A percentile compares a stretch with the other conserved stretches of the same genome.
Evolutionary conservation across 1,140 invertebrate genomes (phyloP).

Genomic region (Dinoponera quadriceps): DNA sequence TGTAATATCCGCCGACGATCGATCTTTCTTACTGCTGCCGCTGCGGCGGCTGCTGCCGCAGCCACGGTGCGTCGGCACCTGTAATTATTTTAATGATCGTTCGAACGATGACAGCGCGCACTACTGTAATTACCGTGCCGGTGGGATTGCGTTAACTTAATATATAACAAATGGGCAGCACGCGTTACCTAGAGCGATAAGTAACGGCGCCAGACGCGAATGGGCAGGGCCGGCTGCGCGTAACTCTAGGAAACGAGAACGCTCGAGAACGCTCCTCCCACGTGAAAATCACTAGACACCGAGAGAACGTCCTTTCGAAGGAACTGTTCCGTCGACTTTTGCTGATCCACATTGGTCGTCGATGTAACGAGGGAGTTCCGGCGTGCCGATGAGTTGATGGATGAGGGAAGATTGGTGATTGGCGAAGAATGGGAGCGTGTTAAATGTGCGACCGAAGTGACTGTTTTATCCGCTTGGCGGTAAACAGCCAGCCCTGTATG

Average conservation of each 20-base stretch:
- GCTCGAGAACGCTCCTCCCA: no score
- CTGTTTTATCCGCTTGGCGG: no score
- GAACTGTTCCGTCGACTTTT: no score
- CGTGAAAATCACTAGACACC: no score
- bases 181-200: slow-evolving; percentile 30
- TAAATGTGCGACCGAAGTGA: no score
- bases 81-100: slow-evolving; percentile 46
- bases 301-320: no score
- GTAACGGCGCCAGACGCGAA: slow-evolving; percentile 13
- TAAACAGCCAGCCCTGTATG: no score
- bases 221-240: neutral
- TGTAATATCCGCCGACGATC: slow-evolving; percentile 32
- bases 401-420: no score
- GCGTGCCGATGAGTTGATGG: no score
- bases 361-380: no score
- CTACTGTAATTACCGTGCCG: slow-evolving; percentile 35
- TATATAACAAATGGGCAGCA: slow-evolving; percentile 45
- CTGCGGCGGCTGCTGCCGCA: neutral
- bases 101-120: slow-evolving; percentile 41
- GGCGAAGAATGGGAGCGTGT: no score
- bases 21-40: slow-evolving; percentile 24
- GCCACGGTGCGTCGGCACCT: neutral
- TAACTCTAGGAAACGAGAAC: neutral
- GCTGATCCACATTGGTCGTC: no score
- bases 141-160: slow-evolving; percentile 35